A percentile compares a stretch with the other conserved stretches of the same genome.
Conservation (phyloP, 2,888 invertebrate genomes). For the Cheilosia variabilis region DNA sequence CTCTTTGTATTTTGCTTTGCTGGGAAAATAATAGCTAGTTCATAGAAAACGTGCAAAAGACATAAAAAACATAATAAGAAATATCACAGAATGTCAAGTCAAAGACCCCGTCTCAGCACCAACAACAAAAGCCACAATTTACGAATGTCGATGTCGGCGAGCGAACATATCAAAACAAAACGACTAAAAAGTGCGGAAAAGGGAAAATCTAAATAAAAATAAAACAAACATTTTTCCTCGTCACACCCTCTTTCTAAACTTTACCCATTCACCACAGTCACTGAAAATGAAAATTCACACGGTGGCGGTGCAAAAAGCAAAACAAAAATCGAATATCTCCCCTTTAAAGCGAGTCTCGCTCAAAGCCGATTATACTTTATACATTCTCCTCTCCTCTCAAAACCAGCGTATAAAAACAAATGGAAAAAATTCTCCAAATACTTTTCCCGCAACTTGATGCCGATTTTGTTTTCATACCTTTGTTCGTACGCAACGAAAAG, state of each 20-base stretch:
- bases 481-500: conserved; percentile 12
- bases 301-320: conserved; percentile 65
- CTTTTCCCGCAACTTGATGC: conserved; percentile 18
- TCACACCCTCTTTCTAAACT: conserved; percentile 8
- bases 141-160: conserved; percentile 29
- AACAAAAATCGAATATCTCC: conserved; percentile 44
- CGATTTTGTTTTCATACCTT: conserved; percentile 61
- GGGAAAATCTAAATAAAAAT: conserved; percentile 41
- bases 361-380: conserved; percentile 1
- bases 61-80: conserved; percentile 47
- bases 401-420: conserved; percentile 50
- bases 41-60: conserved; percentile 53
- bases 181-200: conserved; percentile 51
- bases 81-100: conserved; percentile 70
- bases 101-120: conserved; percentile 56
- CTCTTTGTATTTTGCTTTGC: not conserved
- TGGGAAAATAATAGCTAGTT: conserved; percentile 6
- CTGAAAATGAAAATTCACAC: conserved; percentile 68
- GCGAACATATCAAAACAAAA: conserved; percentile 68
- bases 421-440: conserved; percentile 53
- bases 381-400: not conserved
- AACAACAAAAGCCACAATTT: conserved; percentile 7
- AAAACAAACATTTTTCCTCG: conserved; percentile 43
- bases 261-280: conserved; percentile 39
- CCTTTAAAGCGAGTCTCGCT: conserved; percentile 70